These are phyloP conservation scores for Dolichopus griseipennis DNA, from an alignment of 2,888 invertebrate genomes.

Conservation along the genomic window DNA sequence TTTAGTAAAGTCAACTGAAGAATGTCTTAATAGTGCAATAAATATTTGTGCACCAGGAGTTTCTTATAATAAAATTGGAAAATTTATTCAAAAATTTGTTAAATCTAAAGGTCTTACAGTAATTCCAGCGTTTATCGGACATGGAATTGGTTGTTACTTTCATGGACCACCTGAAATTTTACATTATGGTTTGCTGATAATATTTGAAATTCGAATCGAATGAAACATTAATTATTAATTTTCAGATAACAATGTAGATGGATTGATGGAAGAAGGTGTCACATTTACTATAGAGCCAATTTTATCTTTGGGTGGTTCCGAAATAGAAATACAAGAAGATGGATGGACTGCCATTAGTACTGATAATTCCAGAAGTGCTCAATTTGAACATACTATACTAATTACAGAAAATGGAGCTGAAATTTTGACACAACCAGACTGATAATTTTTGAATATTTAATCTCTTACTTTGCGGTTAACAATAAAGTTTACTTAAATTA, in stretches of 20 bases:
- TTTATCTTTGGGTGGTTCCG: conserved; percentile 61
- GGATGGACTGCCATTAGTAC: conserved; percentile 86
- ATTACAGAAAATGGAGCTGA: conserved; percentile 70
- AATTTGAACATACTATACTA: conserved; percentile 85
- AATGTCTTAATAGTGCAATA: conserved; percentile 58
- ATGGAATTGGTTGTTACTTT: conserved; percentile 87
- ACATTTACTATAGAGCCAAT: conserved; percentile 93
- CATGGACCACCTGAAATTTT: conserved; percentile 87
- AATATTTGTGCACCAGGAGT: conserved; percentile 52
- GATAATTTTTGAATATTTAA: too few relatives aligned
- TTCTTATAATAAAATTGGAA: conserved; percentile 55
- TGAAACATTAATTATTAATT: not conserved
- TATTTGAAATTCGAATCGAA: not conserved
- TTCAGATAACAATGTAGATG: conserved; percentile 56
- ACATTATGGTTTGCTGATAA: conserved; percentile 59
- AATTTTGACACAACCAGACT: conserved; percentile 55
- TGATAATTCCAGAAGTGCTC: conserved; percentile 76
- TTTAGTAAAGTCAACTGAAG: conserved; percentile 61
- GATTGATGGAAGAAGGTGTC: conserved; percentile 78
- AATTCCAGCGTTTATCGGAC: conserved; percentile 76
- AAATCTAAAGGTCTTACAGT: conserved; percentile 54
- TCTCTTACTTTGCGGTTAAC: too few relatives aligned
- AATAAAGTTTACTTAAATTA: too few relatives aligned
- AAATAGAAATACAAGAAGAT: conserved; percentile 67
- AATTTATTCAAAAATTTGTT: conserved; percentile 56